Evolutionary conservation across 2,113 vertebrate species (phyloP).

Genomic region (Passerina amoena): DNA sequence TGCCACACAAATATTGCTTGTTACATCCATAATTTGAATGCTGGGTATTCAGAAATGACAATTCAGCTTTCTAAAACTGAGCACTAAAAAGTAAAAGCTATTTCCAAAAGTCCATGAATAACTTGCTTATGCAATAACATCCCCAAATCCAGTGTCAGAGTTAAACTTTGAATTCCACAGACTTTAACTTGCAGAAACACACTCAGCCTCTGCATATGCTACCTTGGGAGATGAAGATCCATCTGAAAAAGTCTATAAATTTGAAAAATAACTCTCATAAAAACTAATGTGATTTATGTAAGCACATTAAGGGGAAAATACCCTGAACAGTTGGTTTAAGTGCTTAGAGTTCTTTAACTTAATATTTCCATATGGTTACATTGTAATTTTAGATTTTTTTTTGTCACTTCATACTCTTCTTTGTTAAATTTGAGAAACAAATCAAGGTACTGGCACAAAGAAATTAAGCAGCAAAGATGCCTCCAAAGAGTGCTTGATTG

Average conservation of each 20-base stretch:
- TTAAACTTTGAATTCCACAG: not conserved
- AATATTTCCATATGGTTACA: conserved; percentile 58
- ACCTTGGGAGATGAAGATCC: conserved; percentile 40
- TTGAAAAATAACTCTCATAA: conserved; percentile 60
- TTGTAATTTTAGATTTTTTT: conserved; percentile 41
- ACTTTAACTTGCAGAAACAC: not conserved
- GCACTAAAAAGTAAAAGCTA: not conserved
- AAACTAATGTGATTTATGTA: conserved; percentile 57
- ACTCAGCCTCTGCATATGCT: not conserved
- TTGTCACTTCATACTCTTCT: conserved; percentile 5
- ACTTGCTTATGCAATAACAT: not conserved
- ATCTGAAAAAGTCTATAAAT: conserved; percentile 49
- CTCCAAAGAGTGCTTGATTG: conserved; percentile 32
- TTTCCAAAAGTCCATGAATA: not conserved
- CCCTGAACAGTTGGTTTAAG: conserved; percentile 56
- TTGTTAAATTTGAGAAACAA: conserved; percentile 54
- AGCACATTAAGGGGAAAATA: conserved; percentile 51
- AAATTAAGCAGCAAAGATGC: conserved; percentile 39
- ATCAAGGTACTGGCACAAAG: conserved; percentile 38
- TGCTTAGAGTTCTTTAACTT: conserved; percentile 35
- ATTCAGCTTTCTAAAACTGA: not conserved
- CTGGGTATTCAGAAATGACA: not conserved
- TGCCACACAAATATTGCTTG: not conserved
- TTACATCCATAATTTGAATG: not conserved
- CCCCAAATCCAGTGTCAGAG: not conserved